A percentile compares a stretch with the other conserved stretches of the same genome.
phyloP scores from a whole-genome alignment of 2,797 vertebrate genomes.

The Leptatherina wallacei region DNA sequence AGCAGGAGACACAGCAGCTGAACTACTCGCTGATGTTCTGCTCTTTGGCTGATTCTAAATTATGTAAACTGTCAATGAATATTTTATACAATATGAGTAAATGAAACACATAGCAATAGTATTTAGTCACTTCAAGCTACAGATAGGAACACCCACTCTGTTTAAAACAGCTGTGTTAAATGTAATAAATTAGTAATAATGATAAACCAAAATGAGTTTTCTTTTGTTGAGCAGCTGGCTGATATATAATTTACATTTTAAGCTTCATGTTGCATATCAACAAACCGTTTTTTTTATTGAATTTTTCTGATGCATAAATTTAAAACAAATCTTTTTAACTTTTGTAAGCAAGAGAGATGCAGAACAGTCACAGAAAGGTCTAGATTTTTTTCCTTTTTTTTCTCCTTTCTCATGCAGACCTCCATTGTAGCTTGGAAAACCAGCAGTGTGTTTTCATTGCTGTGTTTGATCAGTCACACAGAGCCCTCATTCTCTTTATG shows the following conservation, averaged over 20 bases:
- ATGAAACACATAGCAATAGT: slow-evolving; percentile 11
- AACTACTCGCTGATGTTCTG: slow-evolving; percentile 8
- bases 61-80: slow-evolving; percentile 53
- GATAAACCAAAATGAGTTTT: neutral
- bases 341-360: neutral
- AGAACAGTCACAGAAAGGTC: neutral
- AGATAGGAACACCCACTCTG: neutral
- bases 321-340: too few species aligned
- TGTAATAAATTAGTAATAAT: neutral
- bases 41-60: slow-evolving; percentile 37
- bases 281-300: too few species aligned
- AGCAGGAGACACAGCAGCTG: neutral
- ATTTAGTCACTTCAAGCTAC: neutral
- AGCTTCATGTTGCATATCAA: neutral
- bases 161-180: neutral
- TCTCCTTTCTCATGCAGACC: neutral
- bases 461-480: neutral
- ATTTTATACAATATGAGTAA: slow-evolving; percentile 32
- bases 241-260: neutral
- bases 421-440: neutral
- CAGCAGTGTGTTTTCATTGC: neutral
- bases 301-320: too few species aligned
- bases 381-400: neutral
- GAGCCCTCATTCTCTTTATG: neutral
- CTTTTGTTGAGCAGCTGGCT: neutral